Evolutionary conservation across 2,797 vertebrate genomes (phyloP), one percentile per base, ranked within the genome.

Genomic region (Lagocephalus sceleratus): DNA sequence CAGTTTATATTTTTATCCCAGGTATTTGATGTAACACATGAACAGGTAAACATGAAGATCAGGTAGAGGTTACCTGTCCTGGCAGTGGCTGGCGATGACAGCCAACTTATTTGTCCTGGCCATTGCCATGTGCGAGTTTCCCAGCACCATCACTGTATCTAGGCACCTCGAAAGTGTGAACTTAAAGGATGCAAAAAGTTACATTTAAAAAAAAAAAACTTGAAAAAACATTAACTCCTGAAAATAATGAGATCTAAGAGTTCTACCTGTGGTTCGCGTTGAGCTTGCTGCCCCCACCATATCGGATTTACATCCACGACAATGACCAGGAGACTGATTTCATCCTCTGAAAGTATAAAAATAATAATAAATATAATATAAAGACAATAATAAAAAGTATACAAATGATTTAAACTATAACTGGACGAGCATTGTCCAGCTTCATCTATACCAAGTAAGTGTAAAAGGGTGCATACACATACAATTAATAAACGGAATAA

Each of bases 261-360:
- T 40, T 40, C 0, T 86, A 98, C 96, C 93, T 93, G 83, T 5
- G 93, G 90, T 16, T 94, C 91, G 20, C 88, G 89, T 1, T 94
- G 89, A 0, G 90, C 90, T 70, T 92, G 95, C 83, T 96, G 94
- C 0, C 97, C 97, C 96, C 97, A 99, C 96, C 97, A 99, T 57
- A 99, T 92, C 0, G 97, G 97, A 74, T 98, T 99, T 19, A 94
- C 90, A 68, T 99, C 97, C 21, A 98, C 66, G 21, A 99, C 70
- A 42, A 98, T 75, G 39, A 98, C 93, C 68, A 99, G 87, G 63
- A 99, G 87, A 66, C 84, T 97, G 57, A 93, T 63, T 29, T 98
- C 97, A 20, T 97, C 96, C n/a, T 98, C 95, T 99, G 82, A 26
- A 64, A 53, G 25, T 47, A 55, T 25, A 42, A 42, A 42, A 35